phyloP scores from a whole-genome alignment of 30 jellyfish, hydroid and myxozoan species.

The Aurelia coerulea region DNA sequence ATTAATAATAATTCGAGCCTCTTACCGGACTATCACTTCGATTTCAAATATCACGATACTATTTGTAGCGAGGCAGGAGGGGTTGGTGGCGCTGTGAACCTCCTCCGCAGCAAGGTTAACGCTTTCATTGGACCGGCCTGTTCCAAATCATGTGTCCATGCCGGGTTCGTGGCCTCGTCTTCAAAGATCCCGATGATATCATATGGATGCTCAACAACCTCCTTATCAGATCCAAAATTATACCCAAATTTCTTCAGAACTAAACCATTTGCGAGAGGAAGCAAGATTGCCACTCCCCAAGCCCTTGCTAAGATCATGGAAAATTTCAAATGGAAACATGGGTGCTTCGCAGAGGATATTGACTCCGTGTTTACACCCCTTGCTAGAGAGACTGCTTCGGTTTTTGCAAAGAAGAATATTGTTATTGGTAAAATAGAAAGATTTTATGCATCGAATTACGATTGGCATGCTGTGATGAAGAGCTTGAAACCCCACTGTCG shows the following conservation, averaged over 20 bases:
- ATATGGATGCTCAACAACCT: conserved; percentile 84
- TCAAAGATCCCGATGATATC: conserved; percentile 84
- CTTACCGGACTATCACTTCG: conserved; percentile 44
- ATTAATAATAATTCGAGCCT: conserved; percentile 65
- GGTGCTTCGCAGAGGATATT: conserved; percentile 72
- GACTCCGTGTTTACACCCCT: conserved; percentile 71
- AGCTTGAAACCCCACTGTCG: conserved; percentile 60
- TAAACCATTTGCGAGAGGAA: conserved; percentile 90
- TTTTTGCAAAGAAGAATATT: conserved; percentile 51
- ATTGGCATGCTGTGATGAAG: conserved; percentile 29
- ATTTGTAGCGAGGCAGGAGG: conserved; percentile 79
- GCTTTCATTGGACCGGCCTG: conserved; percentile 95
- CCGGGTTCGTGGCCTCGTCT: conserved; percentile 80
- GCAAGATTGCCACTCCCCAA: conserved; percentile 74
- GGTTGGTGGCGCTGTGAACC: conserved; percentile 77
- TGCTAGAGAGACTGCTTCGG: conserved; percentile 51
- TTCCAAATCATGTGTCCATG: conserved; percentile 78
- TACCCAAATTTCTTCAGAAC: conserved; percentile 91
- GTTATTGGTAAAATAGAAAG: conserved; percentile 52
- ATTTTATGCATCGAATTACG: conserved; percentile 57
- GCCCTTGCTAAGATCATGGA: conserved; percentile 57
- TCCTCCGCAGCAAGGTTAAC: conserved; percentile 54
- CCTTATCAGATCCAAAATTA: conserved; percentile 61
- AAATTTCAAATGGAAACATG: conserved; percentile 76
- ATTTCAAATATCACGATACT: conserved; percentile 46